phyloP scores from a whole-genome alignment of 92 coral and sea anemone species.

The Porites rus region DNA sequence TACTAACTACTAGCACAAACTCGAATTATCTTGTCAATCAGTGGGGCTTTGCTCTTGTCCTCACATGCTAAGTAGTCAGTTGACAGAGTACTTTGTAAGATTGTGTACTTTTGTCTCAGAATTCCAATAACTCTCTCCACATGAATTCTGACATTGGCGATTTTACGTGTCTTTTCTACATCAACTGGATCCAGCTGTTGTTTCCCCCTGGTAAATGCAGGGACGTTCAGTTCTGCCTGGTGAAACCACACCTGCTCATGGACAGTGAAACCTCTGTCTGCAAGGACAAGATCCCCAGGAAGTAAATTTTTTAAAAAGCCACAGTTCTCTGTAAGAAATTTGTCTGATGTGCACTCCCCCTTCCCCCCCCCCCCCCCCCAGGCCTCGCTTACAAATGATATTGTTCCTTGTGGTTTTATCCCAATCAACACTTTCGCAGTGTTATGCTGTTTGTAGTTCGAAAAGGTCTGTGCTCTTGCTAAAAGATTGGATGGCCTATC shows the following conservation, averaged over 20 bases:
- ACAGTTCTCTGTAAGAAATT: constrained; percentile 54
- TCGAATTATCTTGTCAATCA: not conserved
- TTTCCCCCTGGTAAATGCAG: constrained; percentile 48
- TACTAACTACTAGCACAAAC: too few species aligned
- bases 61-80: too few species aligned
- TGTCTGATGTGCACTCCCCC: not conserved
- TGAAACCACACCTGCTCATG: constrained; percentile 40
- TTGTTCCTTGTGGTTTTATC: constrained; percentile 49
- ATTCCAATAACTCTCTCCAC: constrained; percentile 51
- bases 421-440: constrained; percentile 8
- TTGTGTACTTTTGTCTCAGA: constrained; percentile 37
- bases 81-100: constrained; percentile 12
- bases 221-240: constrained; percentile 46
- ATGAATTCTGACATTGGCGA: constrained; percentile 55
- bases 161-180: constrained; percentile 49
- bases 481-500: constrained; percentile 35
- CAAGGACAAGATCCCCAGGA: constrained; percentile 53
- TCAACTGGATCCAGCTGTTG: constrained; percentile 40
- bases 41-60: too few species aligned
- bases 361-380: too few species aligned
- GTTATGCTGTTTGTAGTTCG: constrained; percentile 43
- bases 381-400: constrained; percentile 51
- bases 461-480: constrained; percentile 40
- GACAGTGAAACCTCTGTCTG: constrained; percentile 52
- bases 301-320: constrained; percentile 35